Conservation (phyloP, 2,113 vertebrate species). For the Aleadryas rufinucha region DNA sequence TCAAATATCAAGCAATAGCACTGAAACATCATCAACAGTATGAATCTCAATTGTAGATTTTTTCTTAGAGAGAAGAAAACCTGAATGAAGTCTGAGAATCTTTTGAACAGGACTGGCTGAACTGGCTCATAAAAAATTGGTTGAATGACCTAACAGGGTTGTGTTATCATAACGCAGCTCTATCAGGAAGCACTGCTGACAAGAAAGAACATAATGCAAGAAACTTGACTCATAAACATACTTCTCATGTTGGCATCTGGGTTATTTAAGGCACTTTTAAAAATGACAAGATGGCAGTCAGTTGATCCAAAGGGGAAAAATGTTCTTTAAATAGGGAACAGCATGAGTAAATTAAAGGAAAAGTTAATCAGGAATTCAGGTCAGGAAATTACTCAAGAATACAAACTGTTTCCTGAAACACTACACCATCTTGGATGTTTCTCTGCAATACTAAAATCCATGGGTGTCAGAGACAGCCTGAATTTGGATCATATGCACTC, state of each 20-base stretch:
- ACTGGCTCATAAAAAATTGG: not conserved
- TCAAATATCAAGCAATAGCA: not conserved
- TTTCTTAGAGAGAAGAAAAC: not conserved
- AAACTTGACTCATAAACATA: not conserved
- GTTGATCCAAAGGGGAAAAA: not conserved
- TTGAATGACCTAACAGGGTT: not conserved
- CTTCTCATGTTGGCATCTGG: not conserved
- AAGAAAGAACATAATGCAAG: not conserved
- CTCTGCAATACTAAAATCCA: not conserved
- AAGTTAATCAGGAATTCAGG: not conserved
- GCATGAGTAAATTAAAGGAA: slow-evolving; percentile 1
- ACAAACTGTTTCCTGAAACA: not conserved
- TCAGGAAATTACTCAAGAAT: not conserved
- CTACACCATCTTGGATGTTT: not conserved
- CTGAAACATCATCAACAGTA: not conserved
- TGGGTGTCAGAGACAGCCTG: not conserved
- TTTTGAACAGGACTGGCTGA: not conserved
- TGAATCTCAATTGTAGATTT: not conserved
- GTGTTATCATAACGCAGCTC: not conserved
- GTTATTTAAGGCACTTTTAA: not conserved
- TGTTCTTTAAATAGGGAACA: not conserved
- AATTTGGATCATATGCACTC: not conserved
- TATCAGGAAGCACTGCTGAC: not conserved
- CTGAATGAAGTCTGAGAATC: not conserved
- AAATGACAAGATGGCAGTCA: not conserved